These are phyloP conservation scores for Gisinianus flammeolus DNA, from an alignment of 2,888 invertebrate species.

Conservation along the genomic window DNA sequence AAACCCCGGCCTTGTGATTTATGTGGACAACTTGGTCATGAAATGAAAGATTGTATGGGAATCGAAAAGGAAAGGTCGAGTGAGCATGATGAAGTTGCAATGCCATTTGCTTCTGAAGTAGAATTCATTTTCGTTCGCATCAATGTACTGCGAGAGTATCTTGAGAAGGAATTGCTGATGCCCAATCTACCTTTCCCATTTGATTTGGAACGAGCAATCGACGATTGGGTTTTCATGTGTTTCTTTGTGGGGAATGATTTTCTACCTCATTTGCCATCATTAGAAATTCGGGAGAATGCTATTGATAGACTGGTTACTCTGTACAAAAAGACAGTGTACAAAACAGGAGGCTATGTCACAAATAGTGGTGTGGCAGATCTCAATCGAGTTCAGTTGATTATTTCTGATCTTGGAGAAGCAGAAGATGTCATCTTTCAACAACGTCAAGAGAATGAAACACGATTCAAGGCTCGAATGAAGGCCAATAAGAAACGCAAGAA, in stretches of 20 bases:
- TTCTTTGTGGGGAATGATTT: conserved; percentile 99
- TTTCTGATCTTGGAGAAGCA: conserved; percentile 88
- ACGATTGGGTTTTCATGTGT: conserved; percentile 98
- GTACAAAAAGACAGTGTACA: conserved; percentile 93
- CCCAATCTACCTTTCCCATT: conserved; percentile 90
- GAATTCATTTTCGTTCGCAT: conserved; percentile 93
- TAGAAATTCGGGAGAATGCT: conserved; percentile 96
- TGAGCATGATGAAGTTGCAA: conserved; percentile 66
- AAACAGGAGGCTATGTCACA: conserved; percentile 94
- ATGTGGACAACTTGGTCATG: conserved; percentile 84
- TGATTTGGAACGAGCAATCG: conserved; percentile 92
- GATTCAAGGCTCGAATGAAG: conserved; percentile 79
- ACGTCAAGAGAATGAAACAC: conserved; percentile 82
- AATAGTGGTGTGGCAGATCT: conserved; percentile 93
- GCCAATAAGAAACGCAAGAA: conserved; percentile 68
- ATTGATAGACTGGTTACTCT: conserved; percentile 90
- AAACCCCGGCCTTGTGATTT: conserved; percentile 94
- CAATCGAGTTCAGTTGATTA: conserved; percentile 90
- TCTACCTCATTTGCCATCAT: conserved; percentile 93
- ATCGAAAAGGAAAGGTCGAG: conserved; percentile 68
- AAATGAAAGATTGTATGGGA: conserved; percentile 91
- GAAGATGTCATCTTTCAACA: conserved; percentile 98
- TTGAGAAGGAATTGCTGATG: conserved; percentile 88
- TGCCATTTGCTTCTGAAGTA: conserved; percentile 74
- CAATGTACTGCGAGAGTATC: conserved; percentile 89